Evolutionary conservation across 2,113 vertebrate genomes (phyloP).

Genomic region (Porphyrio hochstetteri): DNA sequence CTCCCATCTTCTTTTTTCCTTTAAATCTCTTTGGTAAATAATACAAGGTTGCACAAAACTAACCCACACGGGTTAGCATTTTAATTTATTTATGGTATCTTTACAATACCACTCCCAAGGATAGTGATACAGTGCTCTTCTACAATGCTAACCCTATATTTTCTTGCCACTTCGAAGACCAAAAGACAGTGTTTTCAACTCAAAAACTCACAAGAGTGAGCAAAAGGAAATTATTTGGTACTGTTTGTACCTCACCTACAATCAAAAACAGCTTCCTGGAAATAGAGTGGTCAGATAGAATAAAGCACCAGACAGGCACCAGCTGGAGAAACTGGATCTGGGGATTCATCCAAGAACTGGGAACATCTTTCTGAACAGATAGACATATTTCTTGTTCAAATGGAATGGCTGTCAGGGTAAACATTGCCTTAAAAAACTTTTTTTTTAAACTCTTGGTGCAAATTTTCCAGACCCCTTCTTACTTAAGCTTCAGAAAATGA

Average conservation of each 20-base stretch:
- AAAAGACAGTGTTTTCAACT: background rate
- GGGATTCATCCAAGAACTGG: slow-evolving; percentile 55
- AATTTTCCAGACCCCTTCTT: background rate
- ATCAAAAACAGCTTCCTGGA: background rate
- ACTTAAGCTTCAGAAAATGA: background rate
- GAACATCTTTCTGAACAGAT: slow-evolving; percentile 43
- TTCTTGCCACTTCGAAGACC: background rate
- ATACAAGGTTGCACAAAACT: background rate
- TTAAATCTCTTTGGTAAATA: background rate
- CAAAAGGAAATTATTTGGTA: background rate
- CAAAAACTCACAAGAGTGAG: background rate
- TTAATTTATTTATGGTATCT: background rate
- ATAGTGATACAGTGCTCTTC: background rate
- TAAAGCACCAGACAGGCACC: slow-evolving; percentile 28
- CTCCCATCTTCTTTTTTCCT: background rate
- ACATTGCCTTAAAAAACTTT: slow-evolving; percentile 1
- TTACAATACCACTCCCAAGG: background rate
- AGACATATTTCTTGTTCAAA: slow-evolving; percentile 29
- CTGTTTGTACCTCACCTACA: background rate
- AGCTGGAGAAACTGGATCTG: slow-evolving; percentile 51
- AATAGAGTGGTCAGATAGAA: slow-evolving; percentile 33
- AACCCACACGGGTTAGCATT: background rate
- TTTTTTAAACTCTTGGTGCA: background rate
- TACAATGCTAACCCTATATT: background rate
- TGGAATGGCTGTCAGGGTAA: slow-evolving; percentile 40